Evolutionary conservation across 2,888 invertebrate species (phyloP).

Genomic region (Lumbricus terrestris): DNA sequence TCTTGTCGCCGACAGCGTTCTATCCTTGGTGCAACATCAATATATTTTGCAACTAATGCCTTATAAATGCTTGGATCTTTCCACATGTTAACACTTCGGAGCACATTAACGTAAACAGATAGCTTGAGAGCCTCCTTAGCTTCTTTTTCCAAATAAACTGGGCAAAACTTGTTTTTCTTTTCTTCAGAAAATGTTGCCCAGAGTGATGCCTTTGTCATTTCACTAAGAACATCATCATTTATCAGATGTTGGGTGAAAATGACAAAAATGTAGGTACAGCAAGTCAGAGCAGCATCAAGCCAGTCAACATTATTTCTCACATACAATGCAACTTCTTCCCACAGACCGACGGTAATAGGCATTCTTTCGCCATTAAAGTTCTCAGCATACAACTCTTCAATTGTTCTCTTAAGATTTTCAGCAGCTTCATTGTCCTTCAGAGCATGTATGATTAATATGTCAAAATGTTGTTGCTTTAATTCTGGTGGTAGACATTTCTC

Average conservation of each 20-base stretch:
- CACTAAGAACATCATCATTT: neutral
- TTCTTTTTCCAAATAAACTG: neutral
- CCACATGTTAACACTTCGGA: neutral
- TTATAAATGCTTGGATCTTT: neutral
- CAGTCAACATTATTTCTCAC: neutral
- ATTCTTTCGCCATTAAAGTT: neutral
- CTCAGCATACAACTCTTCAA: neutral
- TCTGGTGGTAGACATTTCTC: neutral
- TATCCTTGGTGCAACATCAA: neutral
- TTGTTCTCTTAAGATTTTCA: neutral
- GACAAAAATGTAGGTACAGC: neutral
- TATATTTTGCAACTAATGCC: neutral
- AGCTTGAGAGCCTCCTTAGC: neutral
- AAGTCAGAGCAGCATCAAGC: neutral
- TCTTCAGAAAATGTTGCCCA: neutral
- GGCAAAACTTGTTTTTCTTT: neutral
- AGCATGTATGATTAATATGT: neutral
- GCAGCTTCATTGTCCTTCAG: neutral
- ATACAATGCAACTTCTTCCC: neutral
- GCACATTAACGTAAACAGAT: neutral
- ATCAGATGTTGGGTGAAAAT: neutral
- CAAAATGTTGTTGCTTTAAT: neutral
- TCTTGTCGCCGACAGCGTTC: neutral
- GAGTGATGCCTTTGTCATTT: neutral
- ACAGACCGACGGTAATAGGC: neutral